These are phyloP conservation scores for Protophormia terraenovae DNA, from an alignment of 2,888 invertebrate species.

Conservation along the genomic window DNA sequence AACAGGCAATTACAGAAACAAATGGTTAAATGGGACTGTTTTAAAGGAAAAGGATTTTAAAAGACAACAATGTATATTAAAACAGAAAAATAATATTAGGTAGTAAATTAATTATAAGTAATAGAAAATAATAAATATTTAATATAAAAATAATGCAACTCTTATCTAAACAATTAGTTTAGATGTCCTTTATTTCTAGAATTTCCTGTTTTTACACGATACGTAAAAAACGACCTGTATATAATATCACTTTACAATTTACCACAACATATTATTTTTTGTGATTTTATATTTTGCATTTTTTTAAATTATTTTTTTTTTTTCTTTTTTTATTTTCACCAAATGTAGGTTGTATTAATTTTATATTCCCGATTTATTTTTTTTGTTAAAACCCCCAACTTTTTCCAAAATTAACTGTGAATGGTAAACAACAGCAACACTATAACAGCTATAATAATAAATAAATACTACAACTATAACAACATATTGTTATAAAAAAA, in stretches of 20 bases:
- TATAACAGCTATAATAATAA: constrained; percentile 23
- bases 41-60: neutral
- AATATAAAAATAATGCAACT: too few species aligned
- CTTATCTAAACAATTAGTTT: too few species aligned
- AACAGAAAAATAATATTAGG: too few species aligned
- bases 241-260: constrained; percentile 6
- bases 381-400: constrained; percentile 3
- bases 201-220: constrained; percentile 11
- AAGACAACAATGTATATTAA: too few species aligned
- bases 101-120: too few species aligned
- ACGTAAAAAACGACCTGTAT: neutral
- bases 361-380: neutral
- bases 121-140: too few species aligned
- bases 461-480: constrained; percentile 8
- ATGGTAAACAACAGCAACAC: constrained; percentile 35
- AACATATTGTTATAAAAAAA: constrained; percentile 27
- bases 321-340: neutral
- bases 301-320: neutral
- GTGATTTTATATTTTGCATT: neutral
- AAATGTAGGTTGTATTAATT: constrained; percentile 22
- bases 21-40: neutral
- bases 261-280: constrained; percentile 19
- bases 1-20: neutral
- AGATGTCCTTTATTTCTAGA: neutral
- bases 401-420: constrained; percentile 56